Conservation (phyloP, 1,140 invertebrate species). For the Goniozus legneri region DNA sequence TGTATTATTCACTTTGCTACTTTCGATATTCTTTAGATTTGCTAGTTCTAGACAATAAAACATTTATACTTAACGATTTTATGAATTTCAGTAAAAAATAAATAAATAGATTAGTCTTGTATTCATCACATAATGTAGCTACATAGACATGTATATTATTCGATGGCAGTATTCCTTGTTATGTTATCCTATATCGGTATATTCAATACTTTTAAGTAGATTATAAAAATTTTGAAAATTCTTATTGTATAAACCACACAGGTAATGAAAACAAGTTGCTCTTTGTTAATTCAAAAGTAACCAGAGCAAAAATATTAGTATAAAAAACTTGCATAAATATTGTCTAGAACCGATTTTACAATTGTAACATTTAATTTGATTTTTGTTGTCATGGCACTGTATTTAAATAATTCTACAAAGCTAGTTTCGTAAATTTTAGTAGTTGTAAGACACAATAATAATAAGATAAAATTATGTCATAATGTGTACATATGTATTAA, state of each 20-base stretch:
- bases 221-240: conserved; percentile 14
- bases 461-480: conserved; percentile 18
- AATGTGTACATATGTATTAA: conserved; percentile 18
- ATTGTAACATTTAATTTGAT: conserved; percentile 26
- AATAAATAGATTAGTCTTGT: conserved; percentile 14
- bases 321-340: conserved; percentile 17
- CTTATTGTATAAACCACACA: conserved; percentile 3
- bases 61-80: too few species aligned
- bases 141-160: conserved; percentile 15
- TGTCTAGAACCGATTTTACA: conserved; percentile 28
- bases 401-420: conserved; percentile 24
- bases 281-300: conserved; percentile 15
- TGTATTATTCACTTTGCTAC: too few species aligned
- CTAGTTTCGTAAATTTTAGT: conserved; percentile 19
- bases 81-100: conserved; percentile 11
- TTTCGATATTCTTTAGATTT: too few species aligned
- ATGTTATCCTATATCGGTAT: too few species aligned
- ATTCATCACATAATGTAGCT: conserved; percentile 8
- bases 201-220: conserved; percentile 17
- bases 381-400: conserved; percentile 37
- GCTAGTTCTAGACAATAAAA: conserved; percentile 29
- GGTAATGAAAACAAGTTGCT: too few species aligned
- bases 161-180: conserved; percentile 23
- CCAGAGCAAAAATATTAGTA: conserved; percentile 15
- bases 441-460: too few species aligned